A percentile compares a stretch with the other conserved stretches of the same genome.
Conservation (phyloP, 2,113 vertebrate genomes). For the Cheirogaleus medius region DNA sequence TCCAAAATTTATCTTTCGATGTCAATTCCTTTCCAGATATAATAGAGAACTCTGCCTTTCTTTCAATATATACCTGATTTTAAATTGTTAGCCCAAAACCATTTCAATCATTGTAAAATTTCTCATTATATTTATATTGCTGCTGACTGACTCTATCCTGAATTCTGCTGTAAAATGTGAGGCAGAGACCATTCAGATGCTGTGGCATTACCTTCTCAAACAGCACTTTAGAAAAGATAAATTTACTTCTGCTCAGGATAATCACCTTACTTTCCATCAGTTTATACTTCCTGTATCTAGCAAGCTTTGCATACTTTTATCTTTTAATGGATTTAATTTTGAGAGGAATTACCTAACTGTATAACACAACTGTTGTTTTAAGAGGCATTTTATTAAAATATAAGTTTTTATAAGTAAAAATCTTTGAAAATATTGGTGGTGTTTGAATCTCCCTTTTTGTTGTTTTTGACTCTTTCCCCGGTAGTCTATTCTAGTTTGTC, state of each 20-base stretch:
- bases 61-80: slow-evolving; percentile 28
- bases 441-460: neutral
- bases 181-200: neutral
- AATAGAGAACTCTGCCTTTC: neutral
- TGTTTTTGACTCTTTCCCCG: neutral
- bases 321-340: slow-evolving; percentile 51
- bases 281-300: slow-evolving; percentile 21
- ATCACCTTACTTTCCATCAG: slow-evolving; percentile 59
- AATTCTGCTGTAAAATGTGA: slow-evolving; percentile 52
- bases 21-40: slow-evolving; percentile 15
- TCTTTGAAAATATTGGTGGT: neutral
- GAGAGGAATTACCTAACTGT: neutral
- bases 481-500: neutral
- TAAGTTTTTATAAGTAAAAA: neutral
- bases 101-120: slow-evolving; percentile 64
- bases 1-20: slow-evolving; percentile 18
- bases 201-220: slow-evolving; percentile 59
- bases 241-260: slow-evolving; percentile 60
- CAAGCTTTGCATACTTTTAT: neutral
- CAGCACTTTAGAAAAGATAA: slow-evolving; percentile 65
- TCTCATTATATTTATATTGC: slow-evolving; percentile 63
- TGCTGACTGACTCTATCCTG: slow-evolving; percentile 48
- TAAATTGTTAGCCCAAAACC: slow-evolving; percentile 34
- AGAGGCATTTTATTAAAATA: slow-evolving; percentile 34
- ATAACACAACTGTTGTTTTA: neutral